Base-by-base conservation (phyloP, 2,113 vertebrate species). In the Jaculus jaculus region DNA sequence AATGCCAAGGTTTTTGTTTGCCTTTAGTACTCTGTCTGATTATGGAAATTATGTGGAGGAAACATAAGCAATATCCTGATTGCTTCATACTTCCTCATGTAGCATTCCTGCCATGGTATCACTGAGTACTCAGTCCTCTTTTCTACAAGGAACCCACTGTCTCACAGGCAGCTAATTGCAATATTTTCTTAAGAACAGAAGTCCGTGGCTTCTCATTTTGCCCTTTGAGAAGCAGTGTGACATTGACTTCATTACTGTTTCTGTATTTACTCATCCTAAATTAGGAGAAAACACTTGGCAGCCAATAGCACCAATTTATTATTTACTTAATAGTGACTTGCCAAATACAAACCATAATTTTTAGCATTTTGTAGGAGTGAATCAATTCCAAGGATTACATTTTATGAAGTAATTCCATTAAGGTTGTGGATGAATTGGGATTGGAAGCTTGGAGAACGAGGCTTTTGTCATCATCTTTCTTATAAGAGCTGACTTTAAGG, bases 241-340 rank as follows among this genome's bases (percentile, higher is more conserved):
- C 23, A 60, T 24, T 34, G 61, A 77, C 42, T 83, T 65, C 74
- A 73, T 90, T 83, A 47, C 16, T 91, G 32, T 61, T 77, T 58
- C 34, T 84, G 28, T 18, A 75, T 91, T 89, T 51, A 26, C 28
- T 95, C 60, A 77, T 91, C 39, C 21, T 39, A 95, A 84, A 60
- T 83, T 84, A 86, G 85, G 66, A 93, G 21, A 87, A 72, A 84
- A 30, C 17, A 61, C 32, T 87, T 83, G 93, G 78, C 74, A 96
- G 69, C 79, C 92, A 71, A 91, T 78, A 54, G 37, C 23, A 37
- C 51, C 69, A 42, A 90, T 71, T 90, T 68, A 88, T 17, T 90
- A 5, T 91, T 93, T 85, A 83, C 86, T 93, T 90, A 85, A 90
- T 73, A 81, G 68, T 83, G 92, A 94, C 71, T 69, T 87, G 77